phyloP scores from a whole-genome alignment of 1,140 invertebrate genomes.

The Spodoptera frugiperda region DNA sequence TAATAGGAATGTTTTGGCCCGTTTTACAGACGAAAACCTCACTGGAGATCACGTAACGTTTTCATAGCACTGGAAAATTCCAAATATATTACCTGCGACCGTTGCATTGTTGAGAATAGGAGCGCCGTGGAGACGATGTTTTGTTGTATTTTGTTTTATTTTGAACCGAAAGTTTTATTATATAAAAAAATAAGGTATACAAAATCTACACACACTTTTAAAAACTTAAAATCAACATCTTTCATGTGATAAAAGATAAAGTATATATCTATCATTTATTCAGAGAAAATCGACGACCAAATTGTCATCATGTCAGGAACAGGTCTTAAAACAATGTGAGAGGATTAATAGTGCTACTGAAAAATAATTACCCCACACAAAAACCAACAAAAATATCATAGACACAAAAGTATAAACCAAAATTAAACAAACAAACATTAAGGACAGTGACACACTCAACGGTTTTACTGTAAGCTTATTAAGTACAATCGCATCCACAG shows the following conservation, averaged over 20 bases:
- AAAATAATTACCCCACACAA: no score
- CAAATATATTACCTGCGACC: constrained; percentile 58
- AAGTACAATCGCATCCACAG: constrained; percentile 45
- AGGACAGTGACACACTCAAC: constrained; percentile 3
- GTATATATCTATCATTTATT: no score
- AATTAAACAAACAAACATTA: not conserved
- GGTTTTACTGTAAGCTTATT: constrained; percentile 33
- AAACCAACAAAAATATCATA: no score
- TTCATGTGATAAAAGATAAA: no score
- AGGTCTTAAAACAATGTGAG: no score
- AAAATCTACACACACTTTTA: no score
- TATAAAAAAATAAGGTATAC: no score
- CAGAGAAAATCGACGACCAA: no score
- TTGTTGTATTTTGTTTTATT: not conserved
- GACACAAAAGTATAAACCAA: not conserved
- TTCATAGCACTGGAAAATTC: constrained; percentile 69
- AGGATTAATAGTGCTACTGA: no score
- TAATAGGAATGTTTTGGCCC: constrained; percentile 61
- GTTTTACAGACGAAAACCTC: constrained; percentile 38
- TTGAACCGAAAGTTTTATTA: not conserved
- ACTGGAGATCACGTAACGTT: constrained; percentile 66
- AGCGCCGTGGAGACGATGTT: constrained; percentile 37
- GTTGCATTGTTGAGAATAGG: constrained; percentile 55
- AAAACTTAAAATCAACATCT: no score
- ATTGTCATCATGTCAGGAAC: no score